Evolutionary conservation across 2,888 invertebrate species (phyloP).

Genomic region (Cylloceria caligata): DNA sequence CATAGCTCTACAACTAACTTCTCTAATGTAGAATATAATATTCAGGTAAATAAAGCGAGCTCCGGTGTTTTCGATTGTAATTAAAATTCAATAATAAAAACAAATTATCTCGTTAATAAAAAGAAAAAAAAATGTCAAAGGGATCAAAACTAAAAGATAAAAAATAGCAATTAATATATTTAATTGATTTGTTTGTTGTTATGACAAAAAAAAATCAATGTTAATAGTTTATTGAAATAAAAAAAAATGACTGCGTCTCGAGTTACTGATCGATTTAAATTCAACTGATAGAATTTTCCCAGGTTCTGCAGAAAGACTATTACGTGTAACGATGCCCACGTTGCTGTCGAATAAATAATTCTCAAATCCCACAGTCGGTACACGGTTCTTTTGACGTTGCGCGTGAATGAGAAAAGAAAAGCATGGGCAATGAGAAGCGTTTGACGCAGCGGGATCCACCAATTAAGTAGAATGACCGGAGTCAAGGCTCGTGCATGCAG

Average conservation of each 20-base stretch:
- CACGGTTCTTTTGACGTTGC: slow-evolving; percentile 53
- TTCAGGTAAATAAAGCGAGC: not conserved
- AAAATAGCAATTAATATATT: not conserved
- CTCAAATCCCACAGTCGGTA: slow-evolving; percentile 36
- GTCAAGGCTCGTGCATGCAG: slow-evolving; percentile 50
- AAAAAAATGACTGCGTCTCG: not conserved
- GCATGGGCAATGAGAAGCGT: slow-evolving; percentile 47
- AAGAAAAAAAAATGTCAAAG: not conserved
- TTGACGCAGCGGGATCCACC: slow-evolving; percentile 64
- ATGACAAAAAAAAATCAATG: not conserved
- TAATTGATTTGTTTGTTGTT: not conserved
- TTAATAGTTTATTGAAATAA: not conserved
- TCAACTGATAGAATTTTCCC: slow-evolving; percentile 16
- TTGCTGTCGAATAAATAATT: slow-evolving; percentile 10
- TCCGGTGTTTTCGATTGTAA: not conserved
- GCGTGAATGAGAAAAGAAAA: slow-evolving; percentile 34
- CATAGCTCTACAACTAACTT: not conserved
- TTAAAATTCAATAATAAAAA: not conserved
- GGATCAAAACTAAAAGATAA: not conserved
- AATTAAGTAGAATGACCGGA: slow-evolving; percentile 72
- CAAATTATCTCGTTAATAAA: not conserved
- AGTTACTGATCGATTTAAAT: not conserved
- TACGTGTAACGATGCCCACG: not conserved
- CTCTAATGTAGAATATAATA: not conserved
- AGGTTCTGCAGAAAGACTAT: not conserved